Base-by-base conservation (phyloP, 2,797 vertebrate species). In the Chrysocyon brachyurus region DNA sequence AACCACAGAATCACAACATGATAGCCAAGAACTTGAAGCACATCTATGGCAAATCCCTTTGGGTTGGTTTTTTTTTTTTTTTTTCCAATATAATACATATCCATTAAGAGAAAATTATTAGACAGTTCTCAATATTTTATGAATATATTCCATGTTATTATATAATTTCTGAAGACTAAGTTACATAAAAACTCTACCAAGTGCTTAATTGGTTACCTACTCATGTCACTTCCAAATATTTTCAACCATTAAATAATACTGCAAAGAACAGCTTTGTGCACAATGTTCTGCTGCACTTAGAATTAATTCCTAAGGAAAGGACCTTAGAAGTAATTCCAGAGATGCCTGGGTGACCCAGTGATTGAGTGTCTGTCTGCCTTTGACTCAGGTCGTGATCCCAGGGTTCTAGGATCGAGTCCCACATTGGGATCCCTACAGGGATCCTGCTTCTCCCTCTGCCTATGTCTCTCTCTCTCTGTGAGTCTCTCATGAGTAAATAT, bases 181-280 rank as follows among this genome's bases (percentile, higher is more conserved):
- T 79, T 78, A 94, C 33, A 81, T 63, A 93, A 91, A 92, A 90
- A 85, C 63, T 54, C 92, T 33, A 63, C 52, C 3, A 85, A 85
- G 54, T 64, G n/a, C n/a, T 92, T 90, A 56, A 72, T 24, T 63
- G 87, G 31, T 77, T 63, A 87, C 61, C 14, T 63, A 68, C 63
- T 90, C 81, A 86, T 4, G 46, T 40, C 66, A 57, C 57, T 91
- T 88, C 52, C 63, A 64, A 79, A 46, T 59, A 24, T 91, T 93
- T 88, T 40, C 61, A 95, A 82, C 12, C n/a, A 82, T 40, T 72
- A 91, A 94, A 79, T 66, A 79, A 87, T 57, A 83, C 22, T 82
- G 31, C 66, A 91, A 72, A 61, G 61, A 59, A 40, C 22, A n/a
- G 16, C 73, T 95, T 21, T 77, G 21, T 52, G 52, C 6, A 85